A percentile compares a stretch with the other conserved stretches of the same genome.
These are phyloP conservation scores for Tenrec ecaudatus DNA, from an alignment of 2,113 vertebrate genomes.

Conservation along the genomic window DNA sequence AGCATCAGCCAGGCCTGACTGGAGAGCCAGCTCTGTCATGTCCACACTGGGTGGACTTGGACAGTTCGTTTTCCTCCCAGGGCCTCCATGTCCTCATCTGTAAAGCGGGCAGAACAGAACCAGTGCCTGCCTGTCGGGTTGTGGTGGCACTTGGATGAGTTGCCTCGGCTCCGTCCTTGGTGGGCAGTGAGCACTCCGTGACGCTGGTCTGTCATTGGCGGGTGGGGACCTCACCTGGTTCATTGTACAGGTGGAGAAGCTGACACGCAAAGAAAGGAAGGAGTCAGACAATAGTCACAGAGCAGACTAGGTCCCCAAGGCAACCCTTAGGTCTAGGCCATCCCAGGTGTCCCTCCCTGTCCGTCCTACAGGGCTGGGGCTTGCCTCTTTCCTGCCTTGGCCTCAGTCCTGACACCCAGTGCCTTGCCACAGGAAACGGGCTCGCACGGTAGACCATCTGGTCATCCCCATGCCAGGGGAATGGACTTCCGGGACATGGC, in stretches of 20 bases:
- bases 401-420: not conserved
- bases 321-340: not conserved
- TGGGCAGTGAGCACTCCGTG: accelerated
- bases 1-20: not conserved
- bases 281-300: not conserved
- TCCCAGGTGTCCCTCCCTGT: not conserved
- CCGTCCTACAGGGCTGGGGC: not conserved
- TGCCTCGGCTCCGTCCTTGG: not conserved
- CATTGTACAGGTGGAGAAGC: not conserved
- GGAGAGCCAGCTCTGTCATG: not conserved
- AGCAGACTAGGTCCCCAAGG: not conserved
- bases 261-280: not conserved
- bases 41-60: not conserved
- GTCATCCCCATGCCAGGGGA: not conserved
- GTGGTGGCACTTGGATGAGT: slow-evolving; percentile 10
- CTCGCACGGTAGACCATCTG: accelerated
- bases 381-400: not conserved
- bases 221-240: not conserved
- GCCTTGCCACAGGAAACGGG: not conserved
- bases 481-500: not conserved
- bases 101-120: not conserved
- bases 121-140: not conserved
- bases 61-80: not conserved
- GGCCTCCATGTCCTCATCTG: slow-evolving; percentile 8
- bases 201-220: not conserved